Evolutionary conservation across 2,888 invertebrate species (phyloP), one percentile per base, ranked within the genome.

Genomic region (Andrena trimmerana): DNA sequence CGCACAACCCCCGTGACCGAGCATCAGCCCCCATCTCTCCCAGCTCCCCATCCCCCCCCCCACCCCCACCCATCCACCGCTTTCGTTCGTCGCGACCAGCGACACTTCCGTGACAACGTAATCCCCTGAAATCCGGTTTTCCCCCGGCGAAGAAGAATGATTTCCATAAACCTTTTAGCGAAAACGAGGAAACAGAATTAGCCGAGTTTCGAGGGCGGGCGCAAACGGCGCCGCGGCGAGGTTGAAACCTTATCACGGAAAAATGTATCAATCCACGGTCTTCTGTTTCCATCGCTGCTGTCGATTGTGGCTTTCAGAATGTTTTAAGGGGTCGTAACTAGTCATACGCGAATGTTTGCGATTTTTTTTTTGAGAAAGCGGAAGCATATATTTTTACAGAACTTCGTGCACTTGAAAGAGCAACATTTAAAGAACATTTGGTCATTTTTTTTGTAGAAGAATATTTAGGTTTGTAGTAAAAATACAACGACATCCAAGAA

Each of bases 141-240:
- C 83, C 75, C 42, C 48, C 62, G 13, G 74, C 57, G 74, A 83
- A 83, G 80, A 86, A 83, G 77, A 85, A 88, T 78, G 83, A 88
- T 88, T 88, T 88, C 78, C 88, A 88, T 88, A 88, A 88, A 88
- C 85, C 86, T 88, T 88, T 86, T 86, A 85, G 78, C 78, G 85
- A 74, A 80, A 86, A 86, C 85, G 86, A 50, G 77, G 73, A 84
- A 86, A 86, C 86, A 76, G 86, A 81, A 78, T 81, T 75, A 75
- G 62, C 52, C 74, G 71, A 78, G 85, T 85, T 83, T 81, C 65
- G 31, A 77, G 57, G 42, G 24, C 24, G 57, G 60, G 63, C 62
- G 72, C 76, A 57, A 84, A 83, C 70, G 74, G 60, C 31, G 36
- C 63, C 59, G 36, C 24, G 42, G 20, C 63, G 27, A 62, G 27